Conservation (phyloP, 37 sponge, comb jelly and placozoan species). For the Beroe ovata region DNA sequence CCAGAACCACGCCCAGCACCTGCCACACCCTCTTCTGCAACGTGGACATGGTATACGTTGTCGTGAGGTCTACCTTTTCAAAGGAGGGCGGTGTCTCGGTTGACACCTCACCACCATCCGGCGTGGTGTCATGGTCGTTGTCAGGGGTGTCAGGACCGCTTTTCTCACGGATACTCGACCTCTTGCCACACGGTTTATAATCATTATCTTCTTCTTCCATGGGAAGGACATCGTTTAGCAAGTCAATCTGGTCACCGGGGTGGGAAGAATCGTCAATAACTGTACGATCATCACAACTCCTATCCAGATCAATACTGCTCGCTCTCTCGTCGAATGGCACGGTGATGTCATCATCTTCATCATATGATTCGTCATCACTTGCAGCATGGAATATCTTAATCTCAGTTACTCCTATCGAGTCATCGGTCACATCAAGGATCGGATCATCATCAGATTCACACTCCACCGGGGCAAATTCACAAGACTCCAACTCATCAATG, state of each 20-base stretch:
- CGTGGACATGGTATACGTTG: background rate
- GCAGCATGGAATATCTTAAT: background rate
- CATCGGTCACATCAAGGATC: background rate
- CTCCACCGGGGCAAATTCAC: background rate
- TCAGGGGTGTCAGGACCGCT: background rate
- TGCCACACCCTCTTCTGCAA: background rate
- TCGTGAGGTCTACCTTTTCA: background rate
- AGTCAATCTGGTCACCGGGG: background rate
- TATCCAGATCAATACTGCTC: background rate
- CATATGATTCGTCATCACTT: background rate
- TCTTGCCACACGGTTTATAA: background rate
- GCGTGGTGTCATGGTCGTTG: background rate
- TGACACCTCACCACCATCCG: background rate
- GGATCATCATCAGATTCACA: background rate
- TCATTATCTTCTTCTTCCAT: background rate
- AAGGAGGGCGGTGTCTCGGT: background rate
- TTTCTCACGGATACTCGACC: background rate
- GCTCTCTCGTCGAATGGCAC: background rate
- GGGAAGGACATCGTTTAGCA: background rate
- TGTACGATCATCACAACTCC: background rate
- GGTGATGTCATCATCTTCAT: background rate
- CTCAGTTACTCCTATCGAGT: too few relatives aligned
- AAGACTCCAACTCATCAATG: background rate
- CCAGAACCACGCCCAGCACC: background rate
- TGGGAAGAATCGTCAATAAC: background rate